Percentiles rank a stretch among this genome's conserved stretches.
phyloP scores from a whole-genome alignment of 2,797 vertebrate species.

The Morus bassanus region DNA sequence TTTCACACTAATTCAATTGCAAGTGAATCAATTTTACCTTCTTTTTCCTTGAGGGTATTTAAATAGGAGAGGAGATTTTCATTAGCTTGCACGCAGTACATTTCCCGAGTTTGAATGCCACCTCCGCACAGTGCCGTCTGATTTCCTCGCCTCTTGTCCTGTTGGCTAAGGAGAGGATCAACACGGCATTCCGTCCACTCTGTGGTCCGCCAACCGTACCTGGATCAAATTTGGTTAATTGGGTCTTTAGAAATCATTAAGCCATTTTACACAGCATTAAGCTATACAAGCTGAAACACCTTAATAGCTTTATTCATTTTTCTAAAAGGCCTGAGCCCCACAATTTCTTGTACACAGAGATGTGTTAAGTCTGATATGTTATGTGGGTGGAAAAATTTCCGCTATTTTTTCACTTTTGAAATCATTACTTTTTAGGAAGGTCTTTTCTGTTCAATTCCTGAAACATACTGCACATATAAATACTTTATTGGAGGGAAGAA shows the following conservation, averaged over 20 bases:
- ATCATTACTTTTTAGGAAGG: background rate
- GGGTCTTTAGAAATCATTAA: background rate
- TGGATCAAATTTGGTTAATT: conserved; percentile 37
- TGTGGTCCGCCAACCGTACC: conserved; percentile 88
- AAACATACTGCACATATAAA: background rate
- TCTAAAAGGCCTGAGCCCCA: background rate
- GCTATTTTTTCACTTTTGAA: background rate
- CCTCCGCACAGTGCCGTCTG: conserved; percentile 92
- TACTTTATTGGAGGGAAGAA: conserved; percentile 39
- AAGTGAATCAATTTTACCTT: conserved; percentile 79
- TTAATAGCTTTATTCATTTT: background rate
- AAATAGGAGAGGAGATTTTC: conserved; percentile 85
- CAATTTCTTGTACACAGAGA: background rate
- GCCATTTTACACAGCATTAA: background rate
- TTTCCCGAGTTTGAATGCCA: conserved; percentile 88
- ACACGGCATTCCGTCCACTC: conserved; percentile 94
- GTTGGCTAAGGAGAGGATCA: conserved; percentile 89
- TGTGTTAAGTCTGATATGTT: background rate
- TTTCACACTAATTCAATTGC: background rate
- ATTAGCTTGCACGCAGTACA: conserved; percentile 88
- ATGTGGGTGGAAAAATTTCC: background rate
- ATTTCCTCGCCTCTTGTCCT: conserved; percentile 90
- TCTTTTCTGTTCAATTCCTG: background rate
- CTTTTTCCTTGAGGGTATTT: conserved; percentile 81
- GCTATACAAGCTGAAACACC: background rate